These are phyloP conservation scores for Microcaecilia unicolor DNA, from an alignment of 2,797 vertebrate genomes.

Conservation along the genomic window DNA sequence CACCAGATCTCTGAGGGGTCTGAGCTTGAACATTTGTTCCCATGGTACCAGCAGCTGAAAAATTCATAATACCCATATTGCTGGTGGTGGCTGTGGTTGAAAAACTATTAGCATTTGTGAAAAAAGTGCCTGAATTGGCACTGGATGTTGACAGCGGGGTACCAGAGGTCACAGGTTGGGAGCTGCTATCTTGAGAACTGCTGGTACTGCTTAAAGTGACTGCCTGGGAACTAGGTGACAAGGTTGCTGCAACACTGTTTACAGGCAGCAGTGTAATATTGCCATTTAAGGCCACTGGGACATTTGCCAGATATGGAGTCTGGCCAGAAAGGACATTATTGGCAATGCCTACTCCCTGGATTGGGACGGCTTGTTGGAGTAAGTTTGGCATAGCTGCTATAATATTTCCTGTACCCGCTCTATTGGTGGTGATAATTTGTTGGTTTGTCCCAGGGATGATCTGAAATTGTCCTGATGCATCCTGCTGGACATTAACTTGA, in stretches of 20 bases:
- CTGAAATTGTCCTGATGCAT: conserved; percentile 72
- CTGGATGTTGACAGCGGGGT: conserved; percentile 40
- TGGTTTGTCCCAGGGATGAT: conserved; percentile 63
- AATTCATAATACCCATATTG: conserved; percentile 58
- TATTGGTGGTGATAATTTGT: conserved; percentile 52
- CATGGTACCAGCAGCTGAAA: conserved; percentile 43
- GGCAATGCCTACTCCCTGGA: conserved; percentile 78
- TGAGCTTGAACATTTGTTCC: conserved; percentile 49
- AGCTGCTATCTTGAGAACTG: conserved; percentile 57
- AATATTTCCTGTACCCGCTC: conserved; percentile 56
- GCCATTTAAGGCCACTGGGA: conserved; percentile 85
- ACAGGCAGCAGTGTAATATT: conserved; percentile 91
- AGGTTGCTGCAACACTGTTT: conserved; percentile 55
- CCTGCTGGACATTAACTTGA: conserved; percentile 60
- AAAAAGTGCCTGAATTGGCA: conserved; percentile 45
- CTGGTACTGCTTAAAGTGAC: conserved; percentile 53
- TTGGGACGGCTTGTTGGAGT: conserved; percentile 84
- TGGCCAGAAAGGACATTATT: conserved; percentile 81
- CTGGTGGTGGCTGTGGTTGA: conserved; percentile 55
- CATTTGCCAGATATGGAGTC: conserved; percentile 84
- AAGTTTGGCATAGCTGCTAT: conserved; percentile 65
- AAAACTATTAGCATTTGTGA: conserved; percentile 59
- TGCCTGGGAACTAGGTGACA: conserved; percentile 73
- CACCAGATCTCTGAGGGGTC: conserved; percentile 44
- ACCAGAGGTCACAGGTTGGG: conserved; percentile 49